A percentile compares a stretch with the other conserved stretches of the same genome.
These are phyloP conservation scores for Cryptoblepharus egeriae DNA, from an alignment of 2,797 vertebrate species.

Conservation along the genomic window DNA sequence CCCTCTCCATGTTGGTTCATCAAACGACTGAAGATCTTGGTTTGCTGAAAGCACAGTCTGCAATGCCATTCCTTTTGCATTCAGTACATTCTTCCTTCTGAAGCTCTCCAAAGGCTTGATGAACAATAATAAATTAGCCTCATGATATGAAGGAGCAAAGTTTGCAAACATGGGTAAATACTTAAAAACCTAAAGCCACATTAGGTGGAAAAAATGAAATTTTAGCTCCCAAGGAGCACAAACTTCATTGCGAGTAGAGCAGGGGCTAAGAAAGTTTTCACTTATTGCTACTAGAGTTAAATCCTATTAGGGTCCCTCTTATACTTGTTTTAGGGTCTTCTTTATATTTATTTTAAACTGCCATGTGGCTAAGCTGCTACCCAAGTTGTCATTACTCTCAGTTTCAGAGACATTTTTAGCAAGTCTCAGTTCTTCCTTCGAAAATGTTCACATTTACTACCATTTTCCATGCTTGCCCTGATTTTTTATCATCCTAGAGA, in stretches of 20 bases:
- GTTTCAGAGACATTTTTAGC: neutral
- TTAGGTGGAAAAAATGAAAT: neutral
- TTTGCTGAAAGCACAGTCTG: conserved; percentile 7
- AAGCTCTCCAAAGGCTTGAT: neutral
- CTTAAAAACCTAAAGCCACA: neutral
- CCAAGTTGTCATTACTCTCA: neutral
- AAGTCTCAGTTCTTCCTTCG: neutral
- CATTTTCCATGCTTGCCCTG: neutral
- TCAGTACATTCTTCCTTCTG: neutral
- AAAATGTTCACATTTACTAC: neutral
- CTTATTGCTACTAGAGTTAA: neutral
- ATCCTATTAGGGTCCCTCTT: neutral
- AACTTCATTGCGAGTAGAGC: neutral
- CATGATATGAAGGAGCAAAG: neutral
- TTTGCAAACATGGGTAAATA: neutral
- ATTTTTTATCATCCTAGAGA: neutral
- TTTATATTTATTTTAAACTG: conserved; percentile 10
- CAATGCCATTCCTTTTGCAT: neutral
- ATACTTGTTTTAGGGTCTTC: neutral
- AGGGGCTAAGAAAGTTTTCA: neutral
- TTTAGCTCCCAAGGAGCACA: neutral
- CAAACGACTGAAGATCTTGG: conserved; percentile 37
- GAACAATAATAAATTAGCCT: conserved; percentile 7
- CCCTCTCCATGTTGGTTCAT: conserved; percentile 2
- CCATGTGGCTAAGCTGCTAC: fast-evolving